A percentile compares a stretch with the other conserved stretches of the same genome.
Evolutionary conservation across 2,797 vertebrate genomes (phyloP).

Genomic region (Manis crassicaudata): DNA sequence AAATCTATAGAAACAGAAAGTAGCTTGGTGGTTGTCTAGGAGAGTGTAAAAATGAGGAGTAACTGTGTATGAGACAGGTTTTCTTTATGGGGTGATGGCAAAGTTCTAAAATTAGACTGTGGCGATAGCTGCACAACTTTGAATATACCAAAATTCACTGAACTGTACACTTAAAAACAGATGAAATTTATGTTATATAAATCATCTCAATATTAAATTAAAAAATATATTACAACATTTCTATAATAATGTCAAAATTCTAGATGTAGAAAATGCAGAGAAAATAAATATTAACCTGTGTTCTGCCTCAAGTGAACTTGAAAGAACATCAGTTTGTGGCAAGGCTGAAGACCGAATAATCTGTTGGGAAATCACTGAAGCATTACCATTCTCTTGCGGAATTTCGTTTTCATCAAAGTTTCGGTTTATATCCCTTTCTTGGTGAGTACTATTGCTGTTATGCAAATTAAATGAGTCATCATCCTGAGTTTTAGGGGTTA

Average conservation of each 20-base stretch:
- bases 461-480: slow-evolving; percentile 84
- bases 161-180: neutral
- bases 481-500: slow-evolving; percentile 78
- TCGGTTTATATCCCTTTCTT: slow-evolving; percentile 85
- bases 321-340: slow-evolving; percentile 87
- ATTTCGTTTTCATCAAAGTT: slow-evolving; percentile 86
- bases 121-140: neutral
- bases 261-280: neutral
- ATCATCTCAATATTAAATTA: neutral
- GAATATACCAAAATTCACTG: neutral
- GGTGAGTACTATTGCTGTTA: slow-evolving; percentile 84
- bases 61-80: neutral
- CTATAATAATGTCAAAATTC: neutral
- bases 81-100: neutral
- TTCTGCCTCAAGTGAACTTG: slow-evolving; percentile 90
- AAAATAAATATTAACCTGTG: slow-evolving; percentile 84
- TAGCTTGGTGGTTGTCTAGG: neutral
- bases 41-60: neutral
- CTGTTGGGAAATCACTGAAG: slow-evolving; percentile 82
- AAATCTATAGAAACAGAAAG: neutral
- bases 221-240: neutral
- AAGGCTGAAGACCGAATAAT: slow-evolving; percentile 85
- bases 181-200: neutral
- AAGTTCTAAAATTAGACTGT: neutral
- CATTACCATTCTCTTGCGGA: slow-evolving; percentile 84